Evolutionary conservation across 2,797 vertebrate species (phyloP), one percentile per base, ranked within the genome.

Genomic region (Pseudomugil tenellus): DNA sequence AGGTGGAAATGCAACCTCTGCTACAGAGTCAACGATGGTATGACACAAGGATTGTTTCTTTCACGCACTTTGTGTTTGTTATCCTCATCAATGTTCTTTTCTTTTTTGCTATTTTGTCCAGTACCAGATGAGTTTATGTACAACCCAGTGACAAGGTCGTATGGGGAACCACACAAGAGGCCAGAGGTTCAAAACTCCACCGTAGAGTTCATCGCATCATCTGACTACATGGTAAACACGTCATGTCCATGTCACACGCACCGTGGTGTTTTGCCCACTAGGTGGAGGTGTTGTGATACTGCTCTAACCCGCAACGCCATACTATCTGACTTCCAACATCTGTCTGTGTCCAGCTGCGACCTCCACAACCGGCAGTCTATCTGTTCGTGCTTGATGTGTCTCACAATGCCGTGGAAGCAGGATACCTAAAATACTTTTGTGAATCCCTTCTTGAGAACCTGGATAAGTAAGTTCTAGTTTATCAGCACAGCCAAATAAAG

Each of bases 91-190:
- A 63, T 41, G 13, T 35, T 16, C 39, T 1, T 28, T 32, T 62
- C 10, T 31, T 58, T 48, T 26, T 26, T 6, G n/a, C 4, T 21
- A 31, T 43, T 21, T 60, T 10, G 0, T 60, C 37, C 77, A 99
- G 97, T 99, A 84, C 98, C 98, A 58, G 97, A 99, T 89, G 97
- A 99, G 89, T 99, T 99, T 65, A 98, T 99, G 97, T 99, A 98
- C 88, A 99, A 99, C 81, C 98, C 98, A 2, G 93, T 99, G 55
- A 98, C 96, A 0, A 94, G 96, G 37, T 98, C 96, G 2, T 99
- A 99, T 0, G 98, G 98, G 3, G 97, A 99, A 51, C 98, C 98
- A 16, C 97, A 99, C 83, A 98, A 97, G 84, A 94, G 97, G 55
- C 97, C 98, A 0, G 98, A 99, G 84, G 97, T 99, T 73, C 97